Evolutionary conservation across 2,888 invertebrate genomes (phyloP), one percentile per base, ranked within the genome.

Genomic region (Eulithis testata): DNA sequence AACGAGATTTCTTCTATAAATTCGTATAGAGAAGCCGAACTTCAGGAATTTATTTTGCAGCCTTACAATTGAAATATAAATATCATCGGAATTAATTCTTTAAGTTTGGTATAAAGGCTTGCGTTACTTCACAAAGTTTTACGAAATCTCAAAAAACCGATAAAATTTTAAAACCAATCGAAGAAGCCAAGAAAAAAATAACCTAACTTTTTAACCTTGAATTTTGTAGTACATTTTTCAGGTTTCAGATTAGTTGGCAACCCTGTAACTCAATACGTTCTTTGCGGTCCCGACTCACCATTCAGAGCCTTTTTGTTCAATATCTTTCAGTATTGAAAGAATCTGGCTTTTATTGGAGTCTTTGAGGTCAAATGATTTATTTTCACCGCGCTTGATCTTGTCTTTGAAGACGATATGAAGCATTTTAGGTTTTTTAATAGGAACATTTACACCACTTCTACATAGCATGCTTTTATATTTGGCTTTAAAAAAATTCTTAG

Each of bases 251-350:
- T 11, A 37, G 61, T 53, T 55, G 14, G 21, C 69, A 73, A 50
- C 73, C 73, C 69, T 72, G 63, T 36, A 54, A 43, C 60, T 60
- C 66, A 65, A 69, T 71, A 57, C 67, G 62, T 66, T 69, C 69
- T 68, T 63, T 65, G 68, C 66, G 71, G 68, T 66, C 65, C 56
- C 68, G 56, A 57, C 57, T 63, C 60, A 12, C 64, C 63, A 65
- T 66, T 67, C 47, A 69, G 60, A 57, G 66, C 62, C 76, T 75
- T 78, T 79, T 82, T 81, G 80, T 79, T 73, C 72, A 74, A 77
- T 80, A 76, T 79, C 80, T 77, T 79, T 77, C 79, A 79, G 69
- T 73, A 63, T 68, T 75, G 76, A 75, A 80, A 74, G 76, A 82
- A 76, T 78, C 76, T 79, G 65, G 60, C 62, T 69, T 64, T 81